phyloP scores from a whole-genome alignment of 1,140 invertebrate genomes.

The Pinna nobilis region DNA sequence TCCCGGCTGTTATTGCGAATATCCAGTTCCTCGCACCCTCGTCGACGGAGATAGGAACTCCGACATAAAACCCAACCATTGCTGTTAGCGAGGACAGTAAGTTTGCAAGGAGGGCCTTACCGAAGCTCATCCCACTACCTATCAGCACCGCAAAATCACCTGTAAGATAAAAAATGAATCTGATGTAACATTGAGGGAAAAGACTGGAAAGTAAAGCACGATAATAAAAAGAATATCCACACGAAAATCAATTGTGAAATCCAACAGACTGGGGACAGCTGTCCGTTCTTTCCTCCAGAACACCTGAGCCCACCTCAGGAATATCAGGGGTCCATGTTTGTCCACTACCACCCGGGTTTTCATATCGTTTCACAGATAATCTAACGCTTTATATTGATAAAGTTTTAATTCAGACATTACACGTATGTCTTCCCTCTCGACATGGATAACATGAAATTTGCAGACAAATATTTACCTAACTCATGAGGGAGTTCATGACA shows the following conservation, averaged over 20 bases:
- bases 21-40: conserved; percentile 75
- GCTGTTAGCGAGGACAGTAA: conserved; percentile 81
- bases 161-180: conserved; percentile 62
- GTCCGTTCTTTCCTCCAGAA: too few species aligned
- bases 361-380: too few species aligned
- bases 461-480: too few species aligned
- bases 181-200: too few species aligned
- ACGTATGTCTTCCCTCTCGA: too few species aligned
- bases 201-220: neutral
- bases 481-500: conserved; percentile 97
- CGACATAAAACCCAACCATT: conserved; percentile 80
- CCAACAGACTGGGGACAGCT: neutral
- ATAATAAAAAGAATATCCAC: neutral
- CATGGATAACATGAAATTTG: too few species aligned
- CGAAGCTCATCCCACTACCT: conserved; percentile 84
- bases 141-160: conserved; percentile 94
- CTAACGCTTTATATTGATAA: too few species aligned
- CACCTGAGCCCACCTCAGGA: too few species aligned
- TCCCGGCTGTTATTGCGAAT: conserved; percentile 79
- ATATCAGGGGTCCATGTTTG: too few species aligned
- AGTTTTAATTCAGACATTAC: too few species aligned
- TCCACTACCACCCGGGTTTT: too few species aligned
- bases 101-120: conserved; percentile 81
- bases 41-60: conserved; percentile 71
- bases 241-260: neutral